Evolutionary conservation across 2,888 invertebrate species (phyloP).

Genomic region (Microctonus aethiopoides): DNA sequence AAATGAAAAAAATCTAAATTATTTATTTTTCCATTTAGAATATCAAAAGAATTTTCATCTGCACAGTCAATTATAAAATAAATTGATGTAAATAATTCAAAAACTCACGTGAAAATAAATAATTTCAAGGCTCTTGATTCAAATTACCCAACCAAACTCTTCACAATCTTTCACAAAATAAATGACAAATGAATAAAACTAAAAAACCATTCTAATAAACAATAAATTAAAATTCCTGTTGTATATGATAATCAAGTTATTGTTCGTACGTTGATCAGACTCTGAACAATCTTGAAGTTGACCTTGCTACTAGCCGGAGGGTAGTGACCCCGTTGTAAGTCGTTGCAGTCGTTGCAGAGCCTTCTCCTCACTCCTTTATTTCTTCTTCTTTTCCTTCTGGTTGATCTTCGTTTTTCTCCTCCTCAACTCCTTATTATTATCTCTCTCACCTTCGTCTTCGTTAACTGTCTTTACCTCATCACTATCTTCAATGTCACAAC

Average conservation of each 20-base stretch:
- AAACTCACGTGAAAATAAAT: too few relatives aligned
- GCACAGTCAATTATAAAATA: too few relatives aligned
- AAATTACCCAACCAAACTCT: too few relatives aligned
- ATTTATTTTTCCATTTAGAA: too few relatives aligned
- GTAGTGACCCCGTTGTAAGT: conserved; percentile 53
- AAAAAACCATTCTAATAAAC: too few relatives aligned
- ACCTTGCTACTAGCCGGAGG: conserved; percentile 58
- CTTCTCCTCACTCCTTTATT: conserved; percentile 4
- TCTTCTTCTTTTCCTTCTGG: conserved; percentile 31
- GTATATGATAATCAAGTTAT: background rate
- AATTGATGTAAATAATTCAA: background rate
- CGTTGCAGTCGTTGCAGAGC: conserved; percentile 20
- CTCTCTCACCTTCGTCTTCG: conserved; percentile 8
- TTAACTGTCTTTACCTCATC: conserved; percentile 19
- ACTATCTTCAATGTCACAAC: background rate
- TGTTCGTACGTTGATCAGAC: conserved; percentile 35
- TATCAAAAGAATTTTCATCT: too few relatives aligned
- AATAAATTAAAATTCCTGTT: too few relatives aligned
- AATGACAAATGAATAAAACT: too few relatives aligned
- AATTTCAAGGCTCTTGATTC: too few relatives aligned
- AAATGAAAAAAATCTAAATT: too few relatives aligned
- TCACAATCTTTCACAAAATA: too few relatives aligned
- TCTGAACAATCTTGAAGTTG: conserved; percentile 54
- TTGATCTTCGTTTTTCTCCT: conserved; percentile 33
- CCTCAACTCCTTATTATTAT: conserved; percentile 27